Evolutionary conservation across 2,888 invertebrate genomes (phyloP).

Genomic region (Scaptomyza reducta): DNA sequence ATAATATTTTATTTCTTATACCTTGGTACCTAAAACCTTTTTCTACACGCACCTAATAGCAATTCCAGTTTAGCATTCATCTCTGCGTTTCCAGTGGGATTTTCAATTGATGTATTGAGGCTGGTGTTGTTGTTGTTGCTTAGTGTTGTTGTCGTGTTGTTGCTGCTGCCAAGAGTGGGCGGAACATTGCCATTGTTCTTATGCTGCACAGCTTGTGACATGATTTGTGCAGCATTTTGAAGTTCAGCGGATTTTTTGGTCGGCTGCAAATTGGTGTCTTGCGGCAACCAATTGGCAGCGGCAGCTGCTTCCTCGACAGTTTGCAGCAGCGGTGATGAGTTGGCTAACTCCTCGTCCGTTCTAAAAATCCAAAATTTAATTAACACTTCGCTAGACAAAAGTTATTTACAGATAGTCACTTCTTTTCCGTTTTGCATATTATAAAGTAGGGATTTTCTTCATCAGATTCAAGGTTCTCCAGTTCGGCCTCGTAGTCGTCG

Average conservation of each 20-base stretch:
- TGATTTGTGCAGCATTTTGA: slow-evolving; percentile 82
- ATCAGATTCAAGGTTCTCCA: slow-evolving; percentile 54
- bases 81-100: slow-evolving; percentile 44
- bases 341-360: slow-evolving; percentile 48
- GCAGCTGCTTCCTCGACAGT: slow-evolving; percentile 33
- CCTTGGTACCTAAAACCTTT: no score
- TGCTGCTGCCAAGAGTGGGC: slow-evolving; percentile 60
- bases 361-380: slow-evolving; percentile 6
- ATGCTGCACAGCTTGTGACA: slow-evolving; percentile 81
- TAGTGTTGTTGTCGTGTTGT: slow-evolving; percentile 45
- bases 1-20: background rate
- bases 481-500: slow-evolving; percentile 58
- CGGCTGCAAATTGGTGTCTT: slow-evolving; percentile 72
- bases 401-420: slow-evolving; percentile 17
- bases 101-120: slow-evolving; percentile 42
- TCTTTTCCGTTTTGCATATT: slow-evolving; percentile 33
- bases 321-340: slow-evolving; percentile 51
- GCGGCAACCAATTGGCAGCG: slow-evolving; percentile 49
- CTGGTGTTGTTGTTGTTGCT: slow-evolving; percentile 42
- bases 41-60: slow-evolving; percentile 76
- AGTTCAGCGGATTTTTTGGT: slow-evolving; percentile 81
- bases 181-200: slow-evolving; percentile 71
- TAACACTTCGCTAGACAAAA: background rate
- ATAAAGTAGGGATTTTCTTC: slow-evolving; percentile 52
- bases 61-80: slow-evolving; percentile 80